A percentile compares a stretch with the other conserved stretches of the same genome.
These are phyloP conservation scores for Wiebesia pumilae DNA, from an alignment of 1,140 invertebrate genomes.

Conservation along the genomic window DNA sequence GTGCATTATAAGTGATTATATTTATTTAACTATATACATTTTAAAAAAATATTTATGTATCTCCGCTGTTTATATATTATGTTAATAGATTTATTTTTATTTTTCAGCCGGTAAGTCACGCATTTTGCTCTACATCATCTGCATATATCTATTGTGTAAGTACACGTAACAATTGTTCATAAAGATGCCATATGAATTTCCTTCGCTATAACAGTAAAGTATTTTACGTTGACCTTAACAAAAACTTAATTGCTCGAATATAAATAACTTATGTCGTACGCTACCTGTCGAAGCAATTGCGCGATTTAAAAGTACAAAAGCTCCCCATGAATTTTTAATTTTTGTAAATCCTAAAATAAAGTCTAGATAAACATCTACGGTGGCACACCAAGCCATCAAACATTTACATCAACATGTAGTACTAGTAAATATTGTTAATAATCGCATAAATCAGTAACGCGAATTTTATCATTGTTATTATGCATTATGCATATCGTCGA, in stretches of 20 bases:
- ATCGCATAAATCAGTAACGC: background rate
- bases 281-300: too few species aligned
- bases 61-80: background rate
- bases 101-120: conserved; percentile 70
- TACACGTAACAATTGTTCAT: background rate
- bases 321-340: too few species aligned
- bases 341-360: background rate
- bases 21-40: too few species aligned
- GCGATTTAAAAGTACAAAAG: too few species aligned
- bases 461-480: conserved; percentile 24
- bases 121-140: background rate
- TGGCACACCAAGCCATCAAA: background rate
- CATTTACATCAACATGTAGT: background rate
- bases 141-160: background rate
- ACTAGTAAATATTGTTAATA: background rate
- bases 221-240: too few species aligned
- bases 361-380: background rate
- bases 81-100: conserved; percentile 56
- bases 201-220: too few species aligned
- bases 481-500: conserved; percentile 28
- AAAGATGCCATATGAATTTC: background rate
- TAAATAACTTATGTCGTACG: too few species aligned
- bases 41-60: too few species aligned
- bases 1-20: too few species aligned
- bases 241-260: too few species aligned